Evolutionary conservation across 2,888 invertebrate species (phyloP).

Genomic region (Neoaliturus tenellus): DNA sequence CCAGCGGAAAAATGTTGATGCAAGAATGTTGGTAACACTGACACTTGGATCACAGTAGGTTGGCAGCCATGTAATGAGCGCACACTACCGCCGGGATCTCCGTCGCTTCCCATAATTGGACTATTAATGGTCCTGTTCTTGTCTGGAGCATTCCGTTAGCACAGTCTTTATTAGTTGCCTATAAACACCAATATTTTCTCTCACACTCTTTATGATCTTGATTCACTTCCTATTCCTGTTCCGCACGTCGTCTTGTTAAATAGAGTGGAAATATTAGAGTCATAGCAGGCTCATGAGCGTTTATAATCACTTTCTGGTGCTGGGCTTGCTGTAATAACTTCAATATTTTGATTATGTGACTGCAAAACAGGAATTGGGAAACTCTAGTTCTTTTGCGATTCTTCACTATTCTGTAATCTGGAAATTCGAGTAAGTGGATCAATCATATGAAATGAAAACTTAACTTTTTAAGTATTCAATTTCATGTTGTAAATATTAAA

Average conservation of each 20-base stretch:
- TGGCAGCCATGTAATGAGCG: not conserved
- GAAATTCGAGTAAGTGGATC: no score
- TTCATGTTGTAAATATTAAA: no score
- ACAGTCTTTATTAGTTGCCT: slow-evolving; percentile 4
- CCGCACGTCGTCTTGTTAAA: not conserved
- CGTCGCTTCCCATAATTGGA: slow-evolving; percentile 10
- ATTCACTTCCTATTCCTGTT: not conserved
- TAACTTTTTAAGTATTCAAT: no score
- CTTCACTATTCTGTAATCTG: no score
- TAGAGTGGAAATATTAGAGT: not conserved
- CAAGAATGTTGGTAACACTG: slow-evolving; percentile 15
- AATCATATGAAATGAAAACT: no score
- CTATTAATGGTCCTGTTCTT: not conserved
- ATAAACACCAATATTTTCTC: slow-evolving; percentile 20
- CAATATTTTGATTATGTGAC: no score
- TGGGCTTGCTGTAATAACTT: no score
- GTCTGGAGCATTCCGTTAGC: not conserved
- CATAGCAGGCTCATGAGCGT: no score
- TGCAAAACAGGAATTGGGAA: no score
- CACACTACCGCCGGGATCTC: not conserved
- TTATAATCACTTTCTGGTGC: no score
- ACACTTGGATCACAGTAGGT: not conserved
- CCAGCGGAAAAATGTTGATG: not conserved
- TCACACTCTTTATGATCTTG: not conserved
- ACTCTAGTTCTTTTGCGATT: no score